These are phyloP conservation scores for Epicauta chinensis DNA, from an alignment of 1,140 invertebrate genomes.

Conservation along the genomic window DNA sequence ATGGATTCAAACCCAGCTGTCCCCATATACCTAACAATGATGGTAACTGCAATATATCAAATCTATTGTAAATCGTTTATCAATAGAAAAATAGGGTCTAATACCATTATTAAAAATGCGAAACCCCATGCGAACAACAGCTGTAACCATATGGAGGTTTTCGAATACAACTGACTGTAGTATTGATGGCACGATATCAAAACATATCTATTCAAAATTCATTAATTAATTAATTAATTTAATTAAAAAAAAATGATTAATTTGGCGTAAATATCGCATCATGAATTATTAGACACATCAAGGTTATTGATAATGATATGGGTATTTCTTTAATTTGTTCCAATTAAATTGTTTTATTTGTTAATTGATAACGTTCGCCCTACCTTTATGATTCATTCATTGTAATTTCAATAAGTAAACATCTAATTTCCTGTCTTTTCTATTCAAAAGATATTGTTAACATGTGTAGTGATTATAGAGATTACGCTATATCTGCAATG, in stretches of 20 bases:
- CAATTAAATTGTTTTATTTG: constrained; percentile 1
- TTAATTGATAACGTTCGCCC: not conserved
- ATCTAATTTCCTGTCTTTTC: constrained; percentile 12
- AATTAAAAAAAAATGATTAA: too few relatives aligned
- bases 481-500: too few relatives aligned
- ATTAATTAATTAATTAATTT: too few relatives aligned
- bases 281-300: too few relatives aligned
- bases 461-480: not conserved
- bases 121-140: constrained; percentile 70
- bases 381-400: constrained; percentile 9
- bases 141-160: constrained; percentile 64
- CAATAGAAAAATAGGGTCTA: not conserved
- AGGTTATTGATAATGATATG: not conserved
- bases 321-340: not conserved
- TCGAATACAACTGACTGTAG: constrained; percentile 70
- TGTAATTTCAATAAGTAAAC: constrained; percentile 4
- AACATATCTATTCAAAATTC: constrained; percentile 66
- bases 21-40: constrained; percentile 79
- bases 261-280: too few relatives aligned
- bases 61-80: not conserved
- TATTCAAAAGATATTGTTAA: not conserved
- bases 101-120: constrained; percentile 56
- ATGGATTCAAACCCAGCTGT: constrained; percentile 64
- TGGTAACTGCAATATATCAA: constrained; percentile 54
- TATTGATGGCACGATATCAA: constrained; percentile 70